Base-by-base conservation (phyloP, 2,113 vertebrate species). In the Pitta sordida region DNA sequence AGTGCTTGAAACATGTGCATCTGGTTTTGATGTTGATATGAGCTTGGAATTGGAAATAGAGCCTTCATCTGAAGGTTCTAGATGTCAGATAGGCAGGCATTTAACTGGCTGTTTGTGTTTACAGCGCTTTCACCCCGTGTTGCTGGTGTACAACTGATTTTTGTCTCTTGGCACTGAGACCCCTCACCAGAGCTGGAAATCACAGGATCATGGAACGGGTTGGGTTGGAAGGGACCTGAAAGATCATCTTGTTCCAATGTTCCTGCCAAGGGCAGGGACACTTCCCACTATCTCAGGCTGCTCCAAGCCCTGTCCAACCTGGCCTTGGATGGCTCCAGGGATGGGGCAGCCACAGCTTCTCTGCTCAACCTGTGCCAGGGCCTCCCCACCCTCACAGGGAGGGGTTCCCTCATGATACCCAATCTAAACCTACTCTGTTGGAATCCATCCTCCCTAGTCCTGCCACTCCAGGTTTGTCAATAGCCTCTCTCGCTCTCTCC, bases 21-120 rank as follows among this genome's bases (percentile, higher is more conserved):
- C 1, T 0, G 4, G 4, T 4, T 2, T 3, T 18, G 32, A 11
- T 1, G 2, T 24, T 13, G 39, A 16, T 43, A 21, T 0, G 4
- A 34, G 10, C 22, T 53, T 20, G 43, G 43, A 30, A 24, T 5
- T 36, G 56, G 67, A 80, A 69, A 36, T 9, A 6, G 4, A 3
- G 7, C 30, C 20, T 81, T 24, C n/a, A 18, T 18, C 30, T 59
- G 27, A 24, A 48, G 24, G 36, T 6, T 51, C 13, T n/a, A 36
- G 73, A 13, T 7, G 19, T 46, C 26, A 43, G 34, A 10, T 15
- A n/a, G 27, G 30, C 23, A 23, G 55, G 37, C 12, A 21, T 8
- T 37, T 18, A 27, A 21, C 24, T 41, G 32, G 3, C 8, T 19
- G 11, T 27, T n/a, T 64, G 9, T n/a, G 6, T 30, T 48, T 51